phyloP scores from a whole-genome alignment of 2,888 invertebrate genomes.

The Rotaria socialis region DNA sequence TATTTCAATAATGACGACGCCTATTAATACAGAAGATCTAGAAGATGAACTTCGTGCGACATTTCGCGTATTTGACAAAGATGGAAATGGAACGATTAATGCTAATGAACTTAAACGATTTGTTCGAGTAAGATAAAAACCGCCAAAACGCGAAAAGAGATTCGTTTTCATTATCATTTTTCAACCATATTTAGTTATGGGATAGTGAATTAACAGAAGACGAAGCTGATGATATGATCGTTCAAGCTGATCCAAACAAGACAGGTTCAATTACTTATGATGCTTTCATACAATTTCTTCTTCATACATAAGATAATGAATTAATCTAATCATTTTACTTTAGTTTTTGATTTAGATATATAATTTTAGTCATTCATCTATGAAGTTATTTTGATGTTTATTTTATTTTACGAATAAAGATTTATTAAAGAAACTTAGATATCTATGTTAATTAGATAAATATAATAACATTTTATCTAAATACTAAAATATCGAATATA shows the following conservation, averaged over 20 bases:
- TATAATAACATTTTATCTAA: too few species aligned
- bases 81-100: conserved; percentile 10
- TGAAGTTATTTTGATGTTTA: not conserved
- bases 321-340: not conserved
- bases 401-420: too few species aligned
- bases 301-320: not conserved
- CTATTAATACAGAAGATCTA: not conserved
- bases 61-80: conserved; percentile 18
- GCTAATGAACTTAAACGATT: conserved; percentile 5
- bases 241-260: not conserved
- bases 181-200: not conserved
- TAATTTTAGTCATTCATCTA: not conserved
- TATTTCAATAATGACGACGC: not conserved
- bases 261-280: conserved; percentile 6
- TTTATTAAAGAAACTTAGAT: too few species aligned
- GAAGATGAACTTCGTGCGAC: conserved; percentile 12
- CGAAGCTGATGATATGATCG: conserved; percentile 27
- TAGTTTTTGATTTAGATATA: not conserved
- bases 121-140: not conserved
- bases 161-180: not conserved
- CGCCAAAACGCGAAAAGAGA: too few species aligned
- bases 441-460: too few species aligned
- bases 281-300: not conserved
- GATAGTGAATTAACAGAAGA: conserved; percentile 23
- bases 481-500: too few species aligned